Conservation (phyloP, 2,113 vertebrate species). For the Amphilophus citrinellus region DNA sequence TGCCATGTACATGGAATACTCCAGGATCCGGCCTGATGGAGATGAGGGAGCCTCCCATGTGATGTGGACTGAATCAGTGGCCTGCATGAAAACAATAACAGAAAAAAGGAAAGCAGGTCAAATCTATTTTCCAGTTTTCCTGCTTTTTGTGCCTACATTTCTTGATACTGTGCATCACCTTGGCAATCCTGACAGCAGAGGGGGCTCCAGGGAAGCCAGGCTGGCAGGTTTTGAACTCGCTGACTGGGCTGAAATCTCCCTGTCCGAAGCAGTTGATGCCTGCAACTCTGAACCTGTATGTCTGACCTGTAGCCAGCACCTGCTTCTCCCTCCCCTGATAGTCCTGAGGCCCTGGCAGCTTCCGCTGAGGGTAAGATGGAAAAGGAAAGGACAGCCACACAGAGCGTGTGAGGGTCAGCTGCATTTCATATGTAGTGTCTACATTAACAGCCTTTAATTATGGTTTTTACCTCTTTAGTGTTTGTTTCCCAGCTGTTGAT, state of each 20-base stretch:
- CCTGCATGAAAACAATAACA: conserved; percentile 73
- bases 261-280: conserved; percentile 92
- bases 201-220: conserved; percentile 98
- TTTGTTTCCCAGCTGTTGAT: conserved; percentile 15
- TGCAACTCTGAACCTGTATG: conserved; percentile 93
- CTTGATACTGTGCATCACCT: conserved; percentile 78
- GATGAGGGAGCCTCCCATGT: conserved; percentile 97
- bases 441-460: background rate
- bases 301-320: conserved; percentile 88
- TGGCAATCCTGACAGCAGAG: conserved; percentile 94
- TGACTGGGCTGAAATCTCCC: conserved; percentile 92
- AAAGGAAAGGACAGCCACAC: background rate
- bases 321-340: conserved; percentile 87
- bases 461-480: conserved; percentile 63
- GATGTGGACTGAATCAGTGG: conserved; percentile 91
- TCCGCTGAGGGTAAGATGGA: conserved; percentile 72
- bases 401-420: background rate
- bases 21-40: conserved; percentile 92
- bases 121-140: background rate
- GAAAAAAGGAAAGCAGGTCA: background rate
- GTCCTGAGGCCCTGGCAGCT: conserved; percentile 83
- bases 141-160: background rate
- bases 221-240: conserved; percentile 97
- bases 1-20: conserved; percentile 97
- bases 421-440: background rate